phyloP scores from a whole-genome alignment of 2,797 vertebrate genomes.

The Smutsia temminckii region DNA sequence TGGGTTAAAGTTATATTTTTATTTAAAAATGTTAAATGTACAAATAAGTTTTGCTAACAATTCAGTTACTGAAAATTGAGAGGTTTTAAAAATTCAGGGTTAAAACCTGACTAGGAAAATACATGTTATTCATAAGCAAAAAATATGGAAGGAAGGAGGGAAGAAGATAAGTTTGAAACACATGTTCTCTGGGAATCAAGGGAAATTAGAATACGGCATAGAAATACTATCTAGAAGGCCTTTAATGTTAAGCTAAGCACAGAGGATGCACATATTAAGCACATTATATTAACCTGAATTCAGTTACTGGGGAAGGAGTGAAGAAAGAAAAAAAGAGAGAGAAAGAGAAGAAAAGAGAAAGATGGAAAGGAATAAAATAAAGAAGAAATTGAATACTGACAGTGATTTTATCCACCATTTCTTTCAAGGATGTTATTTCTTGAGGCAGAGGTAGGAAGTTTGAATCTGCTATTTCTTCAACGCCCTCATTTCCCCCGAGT shows the following conservation, averaged over 20 bases:
- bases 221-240: not conserved
- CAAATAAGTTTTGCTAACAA: not conserved
- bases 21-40: not conserved
- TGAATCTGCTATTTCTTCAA: not conserved
- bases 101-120: conserved; percentile 35
- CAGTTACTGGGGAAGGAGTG: not conserved
- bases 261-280: not conserved
- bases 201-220: not conserved
- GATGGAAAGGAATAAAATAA: not conserved
- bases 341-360: not conserved
- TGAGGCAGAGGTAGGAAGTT: not conserved
- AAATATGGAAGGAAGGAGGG: not conserved
- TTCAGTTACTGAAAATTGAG: not conserved
- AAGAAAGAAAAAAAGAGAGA: not conserved
- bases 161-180: not conserved
- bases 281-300: not conserved
- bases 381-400: not conserved
- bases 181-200: not conserved
- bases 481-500: not conserved
- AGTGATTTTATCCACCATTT: not conserved
- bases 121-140: not conserved
- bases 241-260: not conserved
- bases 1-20: not conserved
- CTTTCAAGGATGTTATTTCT: not conserved
- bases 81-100: not conserved